Evolutionary conservation across 2,888 invertebrate genomes (phyloP), one percentile per base, ranked within the genome.

Genomic region (Cepaea hortensis): DNA sequence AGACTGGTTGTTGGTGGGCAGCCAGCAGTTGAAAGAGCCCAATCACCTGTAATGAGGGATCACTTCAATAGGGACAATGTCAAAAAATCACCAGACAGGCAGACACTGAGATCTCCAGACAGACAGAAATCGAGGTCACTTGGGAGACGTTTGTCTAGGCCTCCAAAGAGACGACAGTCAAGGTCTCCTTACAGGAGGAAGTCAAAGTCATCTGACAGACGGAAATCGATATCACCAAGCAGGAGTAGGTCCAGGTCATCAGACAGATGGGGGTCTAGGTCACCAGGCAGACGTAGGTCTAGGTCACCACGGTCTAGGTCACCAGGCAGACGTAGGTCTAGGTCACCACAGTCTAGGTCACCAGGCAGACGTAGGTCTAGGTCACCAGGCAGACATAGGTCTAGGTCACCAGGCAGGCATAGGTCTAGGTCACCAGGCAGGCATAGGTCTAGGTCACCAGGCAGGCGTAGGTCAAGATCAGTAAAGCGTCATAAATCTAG

Each of bases 181-280:
- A 62, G 62, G 15, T 62, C 62, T 15, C 62, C 62, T 11, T 7
- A 11, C 15, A 62, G n/a, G n/a, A n/a, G n/a, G n/a, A n/a, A n/a
- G n/a, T n/a, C n/a, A n/a, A n/a, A n/a, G n/a, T n/a, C n/a, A n/a
- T n/a, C n/a, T n/a, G 62, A 62, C 7, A 15, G 15, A 15, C 15
- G 5, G n/a, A n/a, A 4, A 4, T 68, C 68, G n/a, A 68, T 5
- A 15, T 68, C 68, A 15, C 68, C 68, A 68, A 13, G 65, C 20
- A 9, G 79, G n/a, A 70, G 20, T 15, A 79, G 15, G 35, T 85
- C 85, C 68, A 62, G 77, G 15, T 85, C 79, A 50, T 55, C 68
- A 7, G 68, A 15, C 68, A 68, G 68, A 15, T 4, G 68, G n/a
- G n/a, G n/a, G n/a, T n/a, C n/a, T n/a, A n/a, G n/a, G n/a, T n/a